Percentiles rank a stretch among this genome's conserved stretches.
phyloP scores from a whole-genome alignment of 92 coral and sea anemone genomes.

The Actinernus sp. region DNA sequence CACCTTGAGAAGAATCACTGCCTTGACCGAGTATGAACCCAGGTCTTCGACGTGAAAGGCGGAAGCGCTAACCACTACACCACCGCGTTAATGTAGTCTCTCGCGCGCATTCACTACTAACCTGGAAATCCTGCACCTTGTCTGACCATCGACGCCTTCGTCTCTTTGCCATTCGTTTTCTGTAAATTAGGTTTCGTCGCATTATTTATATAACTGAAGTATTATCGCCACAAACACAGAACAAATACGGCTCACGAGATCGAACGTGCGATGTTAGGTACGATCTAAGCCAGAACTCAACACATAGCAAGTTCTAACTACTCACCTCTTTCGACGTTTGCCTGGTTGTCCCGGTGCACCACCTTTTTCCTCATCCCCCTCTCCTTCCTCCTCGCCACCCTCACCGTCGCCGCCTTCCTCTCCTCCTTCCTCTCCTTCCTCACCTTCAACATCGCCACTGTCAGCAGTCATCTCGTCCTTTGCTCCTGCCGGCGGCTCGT shows the following conservation, averaged over 20 bases:
- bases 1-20: no score
- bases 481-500: constrained; percentile 31
- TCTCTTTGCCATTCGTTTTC: constrained; percentile 21
- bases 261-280: no score
- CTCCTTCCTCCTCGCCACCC: constrained; percentile 29
- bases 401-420: constrained; percentile 43
- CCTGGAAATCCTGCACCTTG: constrained; percentile 92
- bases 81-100: neutral
- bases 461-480: neutral
- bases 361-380: constrained; percentile 15
- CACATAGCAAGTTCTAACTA: no score
- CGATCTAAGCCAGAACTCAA: no score
- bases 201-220: no score
- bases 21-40: no score
- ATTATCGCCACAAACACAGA: no score
- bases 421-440: constrained; percentile 21
- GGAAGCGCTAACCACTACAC: no score
- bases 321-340: constrained; percentile 15
- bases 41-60: no score
- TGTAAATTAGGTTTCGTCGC: no score
- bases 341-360: constrained; percentile 48
- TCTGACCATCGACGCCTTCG: constrained; percentile 70
- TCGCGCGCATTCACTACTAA: neutral
- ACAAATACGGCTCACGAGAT: no score
- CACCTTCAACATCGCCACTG: constrained; percentile 13